phyloP scores from a whole-genome alignment of 2,888 invertebrate genomes.

The Eristalis intricaria region DNA sequence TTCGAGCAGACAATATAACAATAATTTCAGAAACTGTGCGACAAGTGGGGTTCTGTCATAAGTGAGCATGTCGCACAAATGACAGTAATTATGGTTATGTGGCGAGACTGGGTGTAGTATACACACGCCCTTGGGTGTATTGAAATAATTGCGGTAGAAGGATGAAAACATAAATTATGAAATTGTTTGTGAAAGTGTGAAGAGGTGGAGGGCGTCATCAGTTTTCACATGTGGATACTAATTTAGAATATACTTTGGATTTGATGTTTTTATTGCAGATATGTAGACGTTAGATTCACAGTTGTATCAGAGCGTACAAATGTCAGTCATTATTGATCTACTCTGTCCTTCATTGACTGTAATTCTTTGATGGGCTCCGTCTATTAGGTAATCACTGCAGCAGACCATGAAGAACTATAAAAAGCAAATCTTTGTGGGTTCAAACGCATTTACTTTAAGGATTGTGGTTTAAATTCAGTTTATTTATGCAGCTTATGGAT shows the following conservation, averaged over 20 bases:
- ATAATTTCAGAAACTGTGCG: conserved; percentile 36
- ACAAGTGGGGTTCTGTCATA: conserved; percentile 21
- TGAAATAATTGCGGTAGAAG: conserved; percentile 45
- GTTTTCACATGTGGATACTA: not conserved
- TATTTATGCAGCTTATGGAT: no score
- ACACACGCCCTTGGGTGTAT: not conserved
- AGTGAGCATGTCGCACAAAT: conserved; percentile 32
- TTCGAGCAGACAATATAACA: conserved; percentile 17
- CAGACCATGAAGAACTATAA: no score
- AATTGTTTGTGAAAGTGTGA: conserved; percentile 13
- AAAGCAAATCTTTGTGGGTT: no score
- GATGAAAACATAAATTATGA: conserved; percentile 42
- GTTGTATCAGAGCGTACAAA: no score
- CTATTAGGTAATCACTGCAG: no score
- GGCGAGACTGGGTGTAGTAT: conserved; percentile 7
- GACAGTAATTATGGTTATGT: conserved; percentile 46
- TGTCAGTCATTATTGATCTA: no score
- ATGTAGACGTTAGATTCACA: no score
- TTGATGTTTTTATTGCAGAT: not conserved
- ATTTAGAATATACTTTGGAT: not conserved
- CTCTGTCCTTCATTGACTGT: no score
- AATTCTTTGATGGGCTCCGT: no score
- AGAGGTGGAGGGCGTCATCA: not conserved
- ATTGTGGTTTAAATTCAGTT: no score
- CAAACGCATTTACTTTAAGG: no score